These are phyloP conservation scores for Cyclopterus lumpus DNA, from an alignment of 2,797 vertebrate species.

Conservation along the genomic window DNA sequence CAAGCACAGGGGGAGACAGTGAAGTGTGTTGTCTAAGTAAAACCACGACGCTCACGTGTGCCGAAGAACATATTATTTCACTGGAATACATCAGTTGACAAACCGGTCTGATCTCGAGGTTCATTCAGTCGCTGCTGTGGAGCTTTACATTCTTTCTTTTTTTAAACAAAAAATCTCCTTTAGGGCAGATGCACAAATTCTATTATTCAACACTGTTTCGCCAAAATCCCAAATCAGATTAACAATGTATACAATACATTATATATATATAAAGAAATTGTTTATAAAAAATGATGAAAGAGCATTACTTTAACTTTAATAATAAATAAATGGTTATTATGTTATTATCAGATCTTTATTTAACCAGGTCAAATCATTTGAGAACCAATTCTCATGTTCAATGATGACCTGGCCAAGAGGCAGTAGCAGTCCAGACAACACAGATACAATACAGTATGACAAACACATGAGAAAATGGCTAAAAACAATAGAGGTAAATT, in stretches of 20 bases:
- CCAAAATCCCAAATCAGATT: neutral
- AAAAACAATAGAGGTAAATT: too few species aligned
- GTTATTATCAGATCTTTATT: too few species aligned
- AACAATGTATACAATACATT: too few species aligned
- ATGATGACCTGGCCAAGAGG: too few species aligned
- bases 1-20: neutral
- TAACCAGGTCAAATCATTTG: too few species aligned
- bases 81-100: neutral
- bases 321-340: neutral
- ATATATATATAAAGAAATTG: too few species aligned
- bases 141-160: neutral
- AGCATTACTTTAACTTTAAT: neutral
- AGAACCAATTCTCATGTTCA: too few species aligned
- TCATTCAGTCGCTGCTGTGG: neutral
- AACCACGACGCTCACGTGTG: neutral
- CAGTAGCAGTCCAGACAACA: too few species aligned
- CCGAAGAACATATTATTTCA: neutral
- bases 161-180: neutral
- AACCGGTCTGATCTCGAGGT: neutral
- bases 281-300: too few species aligned
- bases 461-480: too few species aligned
- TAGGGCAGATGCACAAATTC: neutral
- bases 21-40: neutral
- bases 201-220: neutral
- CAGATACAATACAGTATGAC: too few species aligned